Conservation (phyloP, 1,140 invertebrate species). For the Temnothorax nylanderi region DNA sequence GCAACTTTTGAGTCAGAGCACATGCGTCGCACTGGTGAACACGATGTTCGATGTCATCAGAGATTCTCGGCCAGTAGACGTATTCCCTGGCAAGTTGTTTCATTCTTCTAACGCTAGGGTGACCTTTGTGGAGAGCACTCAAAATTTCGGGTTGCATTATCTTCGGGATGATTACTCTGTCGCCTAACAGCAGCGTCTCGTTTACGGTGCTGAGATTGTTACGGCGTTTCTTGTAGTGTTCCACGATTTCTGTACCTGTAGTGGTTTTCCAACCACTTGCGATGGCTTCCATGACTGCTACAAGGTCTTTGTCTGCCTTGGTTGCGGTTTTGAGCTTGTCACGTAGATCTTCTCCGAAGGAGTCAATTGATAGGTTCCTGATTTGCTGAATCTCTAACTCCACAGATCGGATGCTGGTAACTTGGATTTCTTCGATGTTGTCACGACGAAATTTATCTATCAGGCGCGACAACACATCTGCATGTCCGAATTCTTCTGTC, state of each 20-base stretch:
- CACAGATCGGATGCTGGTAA: neutral
- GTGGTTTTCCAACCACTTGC: no score
- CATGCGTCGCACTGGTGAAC: conserved; percentile 78
- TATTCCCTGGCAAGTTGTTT: conserved; percentile 84
- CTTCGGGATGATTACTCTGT: conserved; percentile 79
- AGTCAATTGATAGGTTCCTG: conserved; percentile 1
- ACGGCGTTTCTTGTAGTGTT: neutral
- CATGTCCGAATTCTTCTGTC: neutral
- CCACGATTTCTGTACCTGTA: neutral
- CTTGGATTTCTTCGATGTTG: neutral
- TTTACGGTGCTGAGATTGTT: neutral
- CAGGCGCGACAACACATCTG: neutral
- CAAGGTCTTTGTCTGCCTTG: neutral
- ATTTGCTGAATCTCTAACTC: neutral
- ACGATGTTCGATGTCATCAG: conserved; percentile 71
- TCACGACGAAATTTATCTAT: neutral
- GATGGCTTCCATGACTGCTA: neutral
- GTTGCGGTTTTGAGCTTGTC: neutral
- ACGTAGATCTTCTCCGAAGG: neutral
- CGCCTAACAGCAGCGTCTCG: neutral
- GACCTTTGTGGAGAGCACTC: conserved; percentile 82
- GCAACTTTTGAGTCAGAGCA: conserved; percentile 49
- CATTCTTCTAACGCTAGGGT: conserved; percentile 85
- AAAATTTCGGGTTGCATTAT: conserved; percentile 77
- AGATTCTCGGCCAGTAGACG: conserved; percentile 85